Evolutionary conservation across 2,797 vertebrate species (phyloP).

Genomic region (Bradypus variegatus): DNA sequence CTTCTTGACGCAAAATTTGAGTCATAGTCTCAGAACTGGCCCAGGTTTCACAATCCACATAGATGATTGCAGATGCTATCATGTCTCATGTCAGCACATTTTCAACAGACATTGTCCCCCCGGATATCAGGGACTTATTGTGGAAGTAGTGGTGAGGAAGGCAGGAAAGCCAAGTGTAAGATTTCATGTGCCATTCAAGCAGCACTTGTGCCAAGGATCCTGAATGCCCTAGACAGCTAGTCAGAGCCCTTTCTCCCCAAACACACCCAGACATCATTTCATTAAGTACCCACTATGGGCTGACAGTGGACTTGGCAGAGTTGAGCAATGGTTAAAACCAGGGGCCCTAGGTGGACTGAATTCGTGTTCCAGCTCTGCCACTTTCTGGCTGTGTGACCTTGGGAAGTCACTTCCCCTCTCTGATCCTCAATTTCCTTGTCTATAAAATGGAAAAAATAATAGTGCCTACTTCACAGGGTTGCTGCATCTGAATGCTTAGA

Average conservation of each 20-base stretch:
- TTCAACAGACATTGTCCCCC: neutral
- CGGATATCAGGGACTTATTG: neutral
- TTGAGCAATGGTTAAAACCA: neutral
- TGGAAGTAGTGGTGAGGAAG: neutral
- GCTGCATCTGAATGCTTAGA: neutral
- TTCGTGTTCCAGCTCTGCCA: neutral
- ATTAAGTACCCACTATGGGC: neutral
- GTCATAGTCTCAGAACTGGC: constrained; percentile 55
- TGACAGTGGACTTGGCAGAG: neutral
- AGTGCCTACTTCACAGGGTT: neutral
- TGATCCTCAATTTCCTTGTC: neutral
- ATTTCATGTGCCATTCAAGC: neutral
- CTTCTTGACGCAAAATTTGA: constrained; percentile 57
- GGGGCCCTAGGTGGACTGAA: neutral
- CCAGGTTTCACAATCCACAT: constrained; percentile 54
- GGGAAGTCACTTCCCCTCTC: neutral
- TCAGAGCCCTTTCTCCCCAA: neutral
- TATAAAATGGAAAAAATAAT: neutral
- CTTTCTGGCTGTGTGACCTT: neutral
- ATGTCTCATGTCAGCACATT: neutral
- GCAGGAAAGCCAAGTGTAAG: neutral
- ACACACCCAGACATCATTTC: neutral
- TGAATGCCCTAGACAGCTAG: neutral
- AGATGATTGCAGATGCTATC: neutral
- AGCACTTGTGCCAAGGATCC: neutral